Conservation (phyloP, 2,888 invertebrate genomes). For the Drosophila pseudotakahashii region DNA sequence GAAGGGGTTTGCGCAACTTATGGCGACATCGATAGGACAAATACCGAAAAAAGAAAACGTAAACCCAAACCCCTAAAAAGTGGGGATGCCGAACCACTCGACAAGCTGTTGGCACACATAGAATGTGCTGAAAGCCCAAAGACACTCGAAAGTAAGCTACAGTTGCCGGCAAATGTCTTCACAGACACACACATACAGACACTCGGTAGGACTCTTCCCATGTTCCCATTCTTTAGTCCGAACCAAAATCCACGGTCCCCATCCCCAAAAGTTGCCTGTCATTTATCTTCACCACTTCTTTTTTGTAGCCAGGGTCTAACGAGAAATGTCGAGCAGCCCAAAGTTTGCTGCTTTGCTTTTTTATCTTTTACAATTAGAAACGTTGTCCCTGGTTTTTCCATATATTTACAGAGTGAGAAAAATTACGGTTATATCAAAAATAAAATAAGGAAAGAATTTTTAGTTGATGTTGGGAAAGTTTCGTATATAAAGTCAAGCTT, state of each 20-base stretch:
- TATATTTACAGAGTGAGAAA: constrained; percentile 22
- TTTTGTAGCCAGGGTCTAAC: constrained; percentile 38
- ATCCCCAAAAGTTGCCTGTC: constrained; percentile 63
- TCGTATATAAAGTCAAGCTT: too few relatives aligned
- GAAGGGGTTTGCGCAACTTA: constrained; percentile 73
- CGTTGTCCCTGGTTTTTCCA: constrained; percentile 53
- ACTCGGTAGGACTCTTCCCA: constrained; percentile 19
- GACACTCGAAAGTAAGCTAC: constrained; percentile 77
- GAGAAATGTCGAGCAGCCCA: constrained; percentile 61
- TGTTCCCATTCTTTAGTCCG: constrained; percentile 12
- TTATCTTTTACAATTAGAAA: constrained; percentile 75
- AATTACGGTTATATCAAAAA: background rate
- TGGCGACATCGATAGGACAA: constrained; percentile 80
- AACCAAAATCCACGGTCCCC: constrained; percentile 33
- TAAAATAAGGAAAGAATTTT: too few relatives aligned
- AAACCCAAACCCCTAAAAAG: constrained; percentile 14
- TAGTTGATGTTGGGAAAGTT: too few relatives aligned
- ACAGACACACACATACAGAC: constrained; percentile 9
- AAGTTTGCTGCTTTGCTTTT: constrained; percentile 50
- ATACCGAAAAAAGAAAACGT: constrained; percentile 57
- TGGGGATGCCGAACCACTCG: constrained; percentile 60
- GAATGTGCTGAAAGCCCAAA: constrained; percentile 58
- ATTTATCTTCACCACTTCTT: constrained; percentile 66
- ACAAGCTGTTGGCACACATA: constrained; percentile 82
- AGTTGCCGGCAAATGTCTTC: constrained; percentile 70